Evolutionary conservation across 2,113 vertebrate species (phyloP).

Genomic region (Oxyura jamaicensis): DNA sequence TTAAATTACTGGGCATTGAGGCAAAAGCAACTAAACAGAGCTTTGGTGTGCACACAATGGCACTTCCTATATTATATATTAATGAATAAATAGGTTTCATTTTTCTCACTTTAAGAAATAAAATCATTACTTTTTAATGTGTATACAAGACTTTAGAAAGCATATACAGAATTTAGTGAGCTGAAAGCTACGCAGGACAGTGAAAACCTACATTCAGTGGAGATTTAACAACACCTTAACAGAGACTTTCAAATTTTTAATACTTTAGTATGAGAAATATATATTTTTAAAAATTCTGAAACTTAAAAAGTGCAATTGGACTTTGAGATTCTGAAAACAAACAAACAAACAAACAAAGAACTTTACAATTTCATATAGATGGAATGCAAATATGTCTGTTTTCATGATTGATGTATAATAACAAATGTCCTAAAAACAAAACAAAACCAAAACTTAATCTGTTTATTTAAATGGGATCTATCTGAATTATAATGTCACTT

Average conservation of each 20-base stretch:
- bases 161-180: background rate
- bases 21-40: background rate
- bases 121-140: background rate
- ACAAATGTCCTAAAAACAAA: background rate
- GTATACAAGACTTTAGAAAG: background rate
- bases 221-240: background rate
- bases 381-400: background rate
- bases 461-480: background rate
- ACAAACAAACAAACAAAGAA: too few relatives aligned
- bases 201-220: background rate
- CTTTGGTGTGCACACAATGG: background rate
- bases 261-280: background rate
- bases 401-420: background rate
- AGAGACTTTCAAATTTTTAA: background rate
- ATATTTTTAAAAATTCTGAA: background rate
- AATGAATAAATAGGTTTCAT: background rate
- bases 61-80: background rate
- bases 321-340: background rate
- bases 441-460: background rate
- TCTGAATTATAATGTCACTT: background rate
- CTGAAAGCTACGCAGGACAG: background rate
- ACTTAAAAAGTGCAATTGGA: background rate
- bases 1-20: background rate
- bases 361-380: background rate
- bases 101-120: background rate